These are phyloP conservation scores for Drosophila truncata DNA, from an alignment of 1,140 invertebrate genomes.

Conservation along the genomic window DNA sequence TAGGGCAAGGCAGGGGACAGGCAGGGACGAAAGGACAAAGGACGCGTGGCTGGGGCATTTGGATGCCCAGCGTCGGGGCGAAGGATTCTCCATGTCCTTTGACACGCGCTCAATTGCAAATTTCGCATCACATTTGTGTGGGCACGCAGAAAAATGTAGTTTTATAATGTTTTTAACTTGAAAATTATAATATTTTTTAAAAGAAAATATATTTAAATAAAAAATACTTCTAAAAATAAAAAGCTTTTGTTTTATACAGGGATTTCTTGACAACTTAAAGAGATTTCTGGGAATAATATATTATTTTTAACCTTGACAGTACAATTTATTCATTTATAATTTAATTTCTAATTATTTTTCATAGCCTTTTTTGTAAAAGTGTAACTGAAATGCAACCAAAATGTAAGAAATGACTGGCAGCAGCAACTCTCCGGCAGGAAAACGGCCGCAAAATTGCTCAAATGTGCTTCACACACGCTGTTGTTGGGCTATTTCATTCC, in stretches of 20 bases:
- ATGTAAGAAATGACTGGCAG: conserved; percentile 74
- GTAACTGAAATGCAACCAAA: conserved; percentile 7
- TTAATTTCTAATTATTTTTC: neutral
- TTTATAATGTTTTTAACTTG: neutral
- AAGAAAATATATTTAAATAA: neutral
- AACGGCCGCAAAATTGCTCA: conserved; percentile 54
- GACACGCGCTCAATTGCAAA: conserved; percentile 80
- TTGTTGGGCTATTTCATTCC: conserved; percentile 46
- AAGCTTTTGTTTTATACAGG: neutral
- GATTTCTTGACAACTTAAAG: neutral
- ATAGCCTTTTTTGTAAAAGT: neutral
- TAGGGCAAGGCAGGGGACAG: conserved; percentile 9
- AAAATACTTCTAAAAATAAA: neutral
- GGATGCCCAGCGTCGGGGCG: conserved; percentile 54
- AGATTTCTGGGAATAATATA: neutral
- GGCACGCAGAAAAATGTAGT: conserved; percentile 33
- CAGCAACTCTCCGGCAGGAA: conserved; percentile 26
- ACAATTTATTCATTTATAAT: no score
- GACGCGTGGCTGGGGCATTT: conserved; percentile 56
- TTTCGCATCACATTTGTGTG: conserved; percentile 64
- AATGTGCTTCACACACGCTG: conserved; percentile 52
- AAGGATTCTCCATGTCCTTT: conserved; percentile 72
- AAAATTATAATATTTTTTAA: neutral
- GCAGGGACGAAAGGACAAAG: conserved; percentile 51
- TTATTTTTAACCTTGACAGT: no score